phyloP scores from a whole-genome alignment of 64 coral and sea anemone genomes.

The Hydrozoanthus tunicans region DNA sequence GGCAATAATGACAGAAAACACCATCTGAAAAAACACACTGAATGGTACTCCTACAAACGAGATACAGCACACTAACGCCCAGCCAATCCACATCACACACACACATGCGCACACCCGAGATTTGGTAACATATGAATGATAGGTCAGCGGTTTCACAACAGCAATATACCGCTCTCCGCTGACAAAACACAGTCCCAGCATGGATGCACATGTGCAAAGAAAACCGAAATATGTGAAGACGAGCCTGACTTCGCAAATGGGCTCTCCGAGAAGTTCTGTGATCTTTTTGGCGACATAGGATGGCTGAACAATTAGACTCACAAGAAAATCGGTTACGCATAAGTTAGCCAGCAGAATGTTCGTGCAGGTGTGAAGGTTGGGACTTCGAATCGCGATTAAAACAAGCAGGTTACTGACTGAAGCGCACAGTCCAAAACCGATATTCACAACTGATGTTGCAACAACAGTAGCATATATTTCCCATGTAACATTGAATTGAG shows the following conservation, averaged over 20 bases:
- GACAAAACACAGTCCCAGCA: constrained; percentile 53
- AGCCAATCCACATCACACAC: constrained; percentile 27
- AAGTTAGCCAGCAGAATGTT: constrained; percentile 57
- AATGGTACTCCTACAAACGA: constrained; percentile 54
- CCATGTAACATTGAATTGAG: constrained; percentile 4
- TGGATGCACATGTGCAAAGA: constrained; percentile 63
- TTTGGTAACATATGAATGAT: constrained; percentile 36
- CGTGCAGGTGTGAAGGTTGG: constrained; percentile 30
- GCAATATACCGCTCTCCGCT: constrained; percentile 73
- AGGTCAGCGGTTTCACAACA: constrained; percentile 50
- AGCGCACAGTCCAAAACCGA: constrained; percentile 4
- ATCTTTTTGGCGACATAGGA: constrained; percentile 51
- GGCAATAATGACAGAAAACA: constrained; percentile 50
- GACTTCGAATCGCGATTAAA: constrained; percentile 42
- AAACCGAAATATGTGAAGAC: constrained; percentile 48
- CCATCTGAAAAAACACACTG: constrained; percentile 45
- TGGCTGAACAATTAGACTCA: constrained; percentile 53
- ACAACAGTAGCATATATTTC: constrained; percentile 26
- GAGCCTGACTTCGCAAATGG: constrained; percentile 43
- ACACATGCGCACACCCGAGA: constrained; percentile 30
- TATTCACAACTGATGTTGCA: constrained; percentile 13
- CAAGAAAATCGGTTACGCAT: constrained; percentile 61
- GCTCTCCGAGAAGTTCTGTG: constrained; percentile 20
- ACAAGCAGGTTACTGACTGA: constrained; percentile 45
- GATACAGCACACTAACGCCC: constrained; percentile 14